Evolutionary conservation across 2,797 vertebrate genomes (phyloP).

Genomic region (Oreortyx pictus): DNA sequence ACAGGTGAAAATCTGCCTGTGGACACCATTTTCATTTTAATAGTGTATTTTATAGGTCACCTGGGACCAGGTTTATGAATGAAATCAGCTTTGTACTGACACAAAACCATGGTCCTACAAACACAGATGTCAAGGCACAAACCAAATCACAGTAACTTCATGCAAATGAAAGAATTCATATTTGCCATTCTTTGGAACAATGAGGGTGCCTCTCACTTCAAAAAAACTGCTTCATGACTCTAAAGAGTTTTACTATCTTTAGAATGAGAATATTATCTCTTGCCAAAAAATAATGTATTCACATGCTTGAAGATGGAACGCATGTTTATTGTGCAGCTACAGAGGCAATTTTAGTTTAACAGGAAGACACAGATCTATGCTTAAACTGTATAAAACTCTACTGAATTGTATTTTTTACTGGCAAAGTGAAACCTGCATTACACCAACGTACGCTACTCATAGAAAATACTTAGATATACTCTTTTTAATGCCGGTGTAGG

Average conservation of each 20-base stretch:
- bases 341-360: not conserved
- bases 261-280: not conserved
- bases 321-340: not conserved
- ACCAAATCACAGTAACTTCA: not conserved
- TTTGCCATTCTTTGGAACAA: not conserved
- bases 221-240: not conserved
- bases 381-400: not conserved
- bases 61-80: not conserved
- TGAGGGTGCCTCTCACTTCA: fast-evolving
- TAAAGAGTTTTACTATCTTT: not conserved
- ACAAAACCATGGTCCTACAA: not conserved
- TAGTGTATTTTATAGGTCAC: not conserved
- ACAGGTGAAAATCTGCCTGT: not conserved
- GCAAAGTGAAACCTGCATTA: constrained; percentile 3
- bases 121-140: not conserved
- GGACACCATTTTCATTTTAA: not conserved
- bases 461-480: not conserved
- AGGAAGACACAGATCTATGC: not conserved
- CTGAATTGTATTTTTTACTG: not conserved
- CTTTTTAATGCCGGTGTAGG: not conserved
- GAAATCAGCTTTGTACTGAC: not conserved
- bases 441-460: not conserved
- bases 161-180: not conserved
- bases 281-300: not conserved
- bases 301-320: not conserved